A percentile compares a stretch with the other conserved stretches of the same genome.
Conservation (phyloP, 2,888 invertebrate species). For the Noctua comes region DNA sequence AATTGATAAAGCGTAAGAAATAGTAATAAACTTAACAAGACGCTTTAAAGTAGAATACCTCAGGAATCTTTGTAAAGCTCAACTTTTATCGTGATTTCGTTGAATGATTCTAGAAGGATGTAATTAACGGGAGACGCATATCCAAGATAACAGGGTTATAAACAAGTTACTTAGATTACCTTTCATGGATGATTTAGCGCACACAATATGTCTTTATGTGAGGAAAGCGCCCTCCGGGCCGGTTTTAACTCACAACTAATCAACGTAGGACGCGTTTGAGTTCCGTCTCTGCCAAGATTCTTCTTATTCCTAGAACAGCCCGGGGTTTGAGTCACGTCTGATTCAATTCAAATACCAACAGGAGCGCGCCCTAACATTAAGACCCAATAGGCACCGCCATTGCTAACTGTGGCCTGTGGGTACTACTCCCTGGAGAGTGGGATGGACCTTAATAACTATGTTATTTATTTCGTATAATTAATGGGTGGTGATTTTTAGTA, state of each 20-base stretch:
- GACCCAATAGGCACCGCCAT: neutral
- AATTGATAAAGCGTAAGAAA: neutral
- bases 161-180: neutral
- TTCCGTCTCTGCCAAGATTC: constrained; percentile 6
- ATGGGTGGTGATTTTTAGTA: neutral
- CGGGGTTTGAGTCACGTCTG: constrained; percentile 23
- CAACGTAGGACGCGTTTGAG: neutral
- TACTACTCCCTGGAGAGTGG: constrained; percentile 3
- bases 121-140: neutral
- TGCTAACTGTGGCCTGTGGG: constrained; percentile 6
- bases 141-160: neutral
- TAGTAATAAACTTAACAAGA: neutral
- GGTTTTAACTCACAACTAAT: neutral
- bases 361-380: neutral
- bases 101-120: neutral
- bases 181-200: neutral
- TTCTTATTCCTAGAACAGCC: constrained; percentile 28
- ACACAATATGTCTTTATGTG: neutral
- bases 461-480: neutral
- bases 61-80: neutral
- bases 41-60: neutral
- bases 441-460: neutral
- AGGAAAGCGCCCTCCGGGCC: neutral
- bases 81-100: neutral
- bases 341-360: constrained; percentile 4